phyloP scores from a whole-genome alignment of 2,888 invertebrate species.

The Tiliacea citrago region DNA sequence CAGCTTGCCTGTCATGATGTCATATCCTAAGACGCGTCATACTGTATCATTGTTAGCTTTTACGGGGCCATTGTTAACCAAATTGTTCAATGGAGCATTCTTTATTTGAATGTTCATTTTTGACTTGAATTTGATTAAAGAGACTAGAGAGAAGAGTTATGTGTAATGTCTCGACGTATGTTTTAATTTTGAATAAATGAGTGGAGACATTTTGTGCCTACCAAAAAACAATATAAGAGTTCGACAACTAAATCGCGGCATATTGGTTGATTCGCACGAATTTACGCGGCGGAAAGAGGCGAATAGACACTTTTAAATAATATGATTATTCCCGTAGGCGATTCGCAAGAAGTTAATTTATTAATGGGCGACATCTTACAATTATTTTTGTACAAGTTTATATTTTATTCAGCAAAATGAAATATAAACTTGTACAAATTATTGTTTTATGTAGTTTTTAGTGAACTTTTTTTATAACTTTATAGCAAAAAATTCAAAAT shows the following conservation, averaged over 20 bases:
- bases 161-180: not conserved
- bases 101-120: slow-evolving; percentile 11
- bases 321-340: no score
- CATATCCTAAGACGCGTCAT: slow-evolving; percentile 51
- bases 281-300: no score
- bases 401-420: no score
- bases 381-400: no score
- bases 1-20: slow-evolving; percentile 55
- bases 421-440: no score
- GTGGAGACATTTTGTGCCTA: not conserved
- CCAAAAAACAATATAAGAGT: not conserved
- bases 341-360: no score
- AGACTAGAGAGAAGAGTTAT: not conserved
- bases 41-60: slow-evolving; percentile 49
- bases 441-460: no score
- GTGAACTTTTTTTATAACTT: no score
- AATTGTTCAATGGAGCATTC: slow-evolving; percentile 18
- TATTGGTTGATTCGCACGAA: no score
- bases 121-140: not conserved
- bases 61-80: slow-evolving; percentile 50
- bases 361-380: no score
- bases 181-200: not conserved
- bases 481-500: no score
- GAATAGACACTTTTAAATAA: no score
- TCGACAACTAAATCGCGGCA: not conserved